A percentile compares a stretch with the other conserved stretches of the same genome.
Conservation (phyloP, 1,140 invertebrate species). For the Brachionus plicatilis region DNA sequence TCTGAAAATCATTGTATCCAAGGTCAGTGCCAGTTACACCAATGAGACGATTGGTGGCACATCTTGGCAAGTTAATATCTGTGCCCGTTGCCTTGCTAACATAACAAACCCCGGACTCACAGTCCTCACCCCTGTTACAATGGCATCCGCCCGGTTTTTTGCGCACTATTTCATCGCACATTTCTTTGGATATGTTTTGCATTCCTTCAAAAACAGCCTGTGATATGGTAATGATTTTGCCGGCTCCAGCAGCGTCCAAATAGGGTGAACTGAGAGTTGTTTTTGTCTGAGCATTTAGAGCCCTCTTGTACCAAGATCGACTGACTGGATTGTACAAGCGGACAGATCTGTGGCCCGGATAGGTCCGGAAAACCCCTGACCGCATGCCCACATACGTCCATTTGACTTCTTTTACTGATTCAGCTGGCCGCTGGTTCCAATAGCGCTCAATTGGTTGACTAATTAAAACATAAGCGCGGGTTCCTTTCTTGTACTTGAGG, state of each 20-base stretch:
- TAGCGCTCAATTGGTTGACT: slow-evolving; percentile 55
- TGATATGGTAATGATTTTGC: slow-evolving; percentile 57
- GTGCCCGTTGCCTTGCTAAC: slow-evolving; percentile 50
- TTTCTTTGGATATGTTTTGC: slow-evolving; percentile 48
- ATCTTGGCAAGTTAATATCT: slow-evolving; percentile 49
- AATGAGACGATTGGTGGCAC: slow-evolving; percentile 57
- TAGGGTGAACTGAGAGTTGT: slow-evolving; percentile 58
- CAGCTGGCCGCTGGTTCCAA: slow-evolving; percentile 53
- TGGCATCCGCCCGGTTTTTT: slow-evolving; percentile 53
- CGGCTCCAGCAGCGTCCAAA: slow-evolving; percentile 57
- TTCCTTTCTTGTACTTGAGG: slow-evolving; percentile 46
- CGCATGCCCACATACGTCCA: slow-evolving; percentile 58
- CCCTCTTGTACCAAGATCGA: slow-evolving; percentile 55
- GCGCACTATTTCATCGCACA: slow-evolving; percentile 48
- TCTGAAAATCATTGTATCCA: slow-evolving; percentile 56
- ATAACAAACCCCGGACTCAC: slow-evolving; percentile 53
- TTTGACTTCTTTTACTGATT: slow-evolving; percentile 55
- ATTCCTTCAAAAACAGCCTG: slow-evolving; percentile 58
- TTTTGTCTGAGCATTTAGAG: slow-evolving; percentile 52
- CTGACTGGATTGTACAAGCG: slow-evolving; percentile 55
- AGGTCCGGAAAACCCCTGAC: slow-evolving; percentile 57
- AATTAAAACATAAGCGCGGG: slow-evolving; percentile 56
- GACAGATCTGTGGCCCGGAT: slow-evolving; percentile 55
- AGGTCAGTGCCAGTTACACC: slow-evolving; percentile 57
- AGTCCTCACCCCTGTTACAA: slow-evolving; percentile 43